Evolutionary conservation across 2,888 invertebrate species (phyloP).

Genomic region (Ommatoiulus sabulosus): DNA sequence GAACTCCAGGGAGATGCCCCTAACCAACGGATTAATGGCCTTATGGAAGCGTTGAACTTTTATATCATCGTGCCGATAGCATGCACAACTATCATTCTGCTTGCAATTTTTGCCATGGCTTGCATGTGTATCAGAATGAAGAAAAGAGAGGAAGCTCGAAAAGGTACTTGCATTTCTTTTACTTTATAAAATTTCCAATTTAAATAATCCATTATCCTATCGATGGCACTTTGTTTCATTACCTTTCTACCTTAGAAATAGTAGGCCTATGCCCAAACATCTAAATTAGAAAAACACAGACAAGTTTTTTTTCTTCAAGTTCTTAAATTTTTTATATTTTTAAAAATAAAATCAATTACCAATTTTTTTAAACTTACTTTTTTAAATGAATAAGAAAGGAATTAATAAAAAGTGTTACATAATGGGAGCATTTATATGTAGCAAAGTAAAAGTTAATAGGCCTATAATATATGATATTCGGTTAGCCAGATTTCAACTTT

Average conservation of each 20-base stretch:
- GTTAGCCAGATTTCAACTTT: neutral
- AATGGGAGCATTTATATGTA: no score
- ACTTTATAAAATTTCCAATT: neutral
- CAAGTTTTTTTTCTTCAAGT: no score
- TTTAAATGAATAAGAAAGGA: no score
- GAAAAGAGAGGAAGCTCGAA: neutral
- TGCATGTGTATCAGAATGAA: slow-evolving; percentile 52
- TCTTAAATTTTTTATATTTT: no score
- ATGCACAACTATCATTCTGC: slow-evolving; percentile 44
- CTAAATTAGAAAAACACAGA: no score
- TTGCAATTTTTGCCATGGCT: slow-evolving; percentile 53
- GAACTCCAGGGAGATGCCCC: slow-evolving; percentile 50
- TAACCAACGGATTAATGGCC: neutral
- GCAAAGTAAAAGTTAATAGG: no score
- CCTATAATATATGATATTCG: neutral
- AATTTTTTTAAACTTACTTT: neutral
- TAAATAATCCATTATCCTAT: no score
- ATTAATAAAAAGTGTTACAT: no score
- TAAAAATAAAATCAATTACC: no score
- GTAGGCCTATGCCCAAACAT: no score
- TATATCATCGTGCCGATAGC: slow-evolving; percentile 55
- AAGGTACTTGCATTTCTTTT: neutral
- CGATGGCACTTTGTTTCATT: no score
- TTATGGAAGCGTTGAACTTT: slow-evolving; percentile 52
- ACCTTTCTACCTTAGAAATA: no score